These are phyloP conservation scores for Emydoidea blandingii DNA, from an alignment of 2,797 vertebrate genomes.

Conservation along the genomic window DNA sequence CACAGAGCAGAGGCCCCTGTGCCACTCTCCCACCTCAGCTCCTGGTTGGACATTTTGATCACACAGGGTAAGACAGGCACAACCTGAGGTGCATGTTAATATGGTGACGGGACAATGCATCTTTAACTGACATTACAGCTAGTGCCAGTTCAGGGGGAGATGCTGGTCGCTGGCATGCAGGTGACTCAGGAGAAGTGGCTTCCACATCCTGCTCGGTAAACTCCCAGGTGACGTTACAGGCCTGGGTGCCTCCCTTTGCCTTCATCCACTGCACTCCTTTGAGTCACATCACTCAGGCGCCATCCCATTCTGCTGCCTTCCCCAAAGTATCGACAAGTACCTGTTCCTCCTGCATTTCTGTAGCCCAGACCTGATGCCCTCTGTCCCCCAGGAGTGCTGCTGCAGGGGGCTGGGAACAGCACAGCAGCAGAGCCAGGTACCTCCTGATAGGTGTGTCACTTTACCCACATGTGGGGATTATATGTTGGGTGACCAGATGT, in stretches of 20 bases:
- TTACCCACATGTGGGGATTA: neutral
- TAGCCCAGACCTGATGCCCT: neutral
- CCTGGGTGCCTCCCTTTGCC: neutral
- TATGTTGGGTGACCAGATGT: too few relatives aligned
- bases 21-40: neutral
- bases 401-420: neutral
- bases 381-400: neutral
- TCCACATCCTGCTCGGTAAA: neutral
- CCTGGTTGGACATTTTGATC: neutral
- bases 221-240: neutral
- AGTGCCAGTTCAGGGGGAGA: neutral
- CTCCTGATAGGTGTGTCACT: neutral
- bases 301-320: neutral
- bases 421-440: neutral
- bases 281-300: neutral
- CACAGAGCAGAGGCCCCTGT: neutral
- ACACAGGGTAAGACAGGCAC: neutral
- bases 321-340: neutral
- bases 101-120: neutral
- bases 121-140: neutral
- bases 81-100: neutral
- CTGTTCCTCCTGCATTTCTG: neutral
- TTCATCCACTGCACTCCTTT: neutral
- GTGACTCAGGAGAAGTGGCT: neutral
- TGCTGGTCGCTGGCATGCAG: neutral